Conservation (phyloP, 2,797 vertebrate species). For the Hippocampus kuda region DNA sequence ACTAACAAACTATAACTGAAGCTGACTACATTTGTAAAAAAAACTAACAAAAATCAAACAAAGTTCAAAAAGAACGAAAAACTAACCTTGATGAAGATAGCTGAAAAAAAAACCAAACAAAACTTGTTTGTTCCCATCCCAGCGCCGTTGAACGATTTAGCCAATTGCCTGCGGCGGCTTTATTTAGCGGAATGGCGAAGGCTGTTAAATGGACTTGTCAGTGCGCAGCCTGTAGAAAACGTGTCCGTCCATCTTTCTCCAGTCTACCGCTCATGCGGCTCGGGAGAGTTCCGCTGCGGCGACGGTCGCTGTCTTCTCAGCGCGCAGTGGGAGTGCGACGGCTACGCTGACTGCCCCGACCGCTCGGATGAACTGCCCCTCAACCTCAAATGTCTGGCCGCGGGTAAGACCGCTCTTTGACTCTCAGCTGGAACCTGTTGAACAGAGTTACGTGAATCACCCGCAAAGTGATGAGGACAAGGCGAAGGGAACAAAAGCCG, state of each 20-base stretch:
- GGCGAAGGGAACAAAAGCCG: constrained; percentile 26
- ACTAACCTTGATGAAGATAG: too few relatives aligned
- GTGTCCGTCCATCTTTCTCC: constrained; percentile 12
- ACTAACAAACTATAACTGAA: too few relatives aligned
- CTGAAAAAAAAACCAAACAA: too few relatives aligned
- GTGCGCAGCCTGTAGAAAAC: not conserved
- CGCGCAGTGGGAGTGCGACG: constrained; percentile 92
- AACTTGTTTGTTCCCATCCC: not conserved
- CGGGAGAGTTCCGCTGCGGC: constrained; percentile 85
- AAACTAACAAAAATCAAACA: too few relatives aligned
- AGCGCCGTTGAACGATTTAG: not conserved
- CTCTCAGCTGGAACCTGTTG: constrained; percentile 52
- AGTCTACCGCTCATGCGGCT: constrained; percentile 83
- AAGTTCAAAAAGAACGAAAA: not conserved
- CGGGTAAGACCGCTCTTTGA: constrained; percentile 70
- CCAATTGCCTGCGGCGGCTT: not conserved
- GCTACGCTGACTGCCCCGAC: constrained; percentile 90
- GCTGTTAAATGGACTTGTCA: not conserved
- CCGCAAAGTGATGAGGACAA: constrained; percentile 27
- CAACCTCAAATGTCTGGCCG: constrained; percentile 85
- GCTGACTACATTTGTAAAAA: not conserved
- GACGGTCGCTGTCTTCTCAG: constrained; percentile 90
- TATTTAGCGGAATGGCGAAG: not conserved
- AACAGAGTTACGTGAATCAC: constrained; percentile 42
- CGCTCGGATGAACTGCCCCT: constrained; percentile 91